Evolutionary conservation across 2,797 vertebrate species (phyloP).

Genomic region (Mormyrops attenuatus): DNA sequence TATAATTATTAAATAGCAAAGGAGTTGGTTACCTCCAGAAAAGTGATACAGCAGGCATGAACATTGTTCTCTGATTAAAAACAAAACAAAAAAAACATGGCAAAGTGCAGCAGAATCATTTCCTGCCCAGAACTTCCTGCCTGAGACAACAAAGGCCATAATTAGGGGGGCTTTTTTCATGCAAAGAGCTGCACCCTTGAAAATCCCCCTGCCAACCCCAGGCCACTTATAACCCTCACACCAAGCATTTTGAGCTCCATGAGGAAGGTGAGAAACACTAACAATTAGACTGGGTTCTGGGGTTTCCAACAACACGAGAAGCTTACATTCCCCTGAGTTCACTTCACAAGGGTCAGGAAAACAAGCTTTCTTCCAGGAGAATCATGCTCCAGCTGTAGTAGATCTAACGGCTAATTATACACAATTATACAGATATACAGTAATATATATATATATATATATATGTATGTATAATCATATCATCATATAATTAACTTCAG

Average conservation of each 20-base stretch:
- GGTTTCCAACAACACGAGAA: background rate
- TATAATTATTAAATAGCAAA: background rate
- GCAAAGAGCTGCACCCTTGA: background rate
- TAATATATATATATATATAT: background rate
- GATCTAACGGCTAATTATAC: background rate
- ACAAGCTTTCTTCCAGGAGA: background rate
- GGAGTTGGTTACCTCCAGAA: background rate
- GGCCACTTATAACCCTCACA: background rate
- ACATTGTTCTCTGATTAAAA: background rate
- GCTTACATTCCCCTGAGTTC: background rate
- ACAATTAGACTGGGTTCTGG: background rate
- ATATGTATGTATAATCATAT: background rate
- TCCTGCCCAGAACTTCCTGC: background rate
- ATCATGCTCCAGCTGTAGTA: background rate
- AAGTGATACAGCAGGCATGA: background rate
- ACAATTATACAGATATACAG: background rate
- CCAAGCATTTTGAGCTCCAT: background rate
- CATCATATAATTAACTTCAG: background rate
- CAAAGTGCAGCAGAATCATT: background rate
- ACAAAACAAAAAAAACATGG: background rate
- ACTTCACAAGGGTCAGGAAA: background rate
- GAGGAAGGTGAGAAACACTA: background rate
- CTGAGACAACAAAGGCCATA: background rate
- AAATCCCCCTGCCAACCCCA: background rate
- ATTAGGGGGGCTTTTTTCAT: background rate